phyloP scores from a whole-genome alignment of 2,797 vertebrate species.

The Neostethus bicornis region DNA sequence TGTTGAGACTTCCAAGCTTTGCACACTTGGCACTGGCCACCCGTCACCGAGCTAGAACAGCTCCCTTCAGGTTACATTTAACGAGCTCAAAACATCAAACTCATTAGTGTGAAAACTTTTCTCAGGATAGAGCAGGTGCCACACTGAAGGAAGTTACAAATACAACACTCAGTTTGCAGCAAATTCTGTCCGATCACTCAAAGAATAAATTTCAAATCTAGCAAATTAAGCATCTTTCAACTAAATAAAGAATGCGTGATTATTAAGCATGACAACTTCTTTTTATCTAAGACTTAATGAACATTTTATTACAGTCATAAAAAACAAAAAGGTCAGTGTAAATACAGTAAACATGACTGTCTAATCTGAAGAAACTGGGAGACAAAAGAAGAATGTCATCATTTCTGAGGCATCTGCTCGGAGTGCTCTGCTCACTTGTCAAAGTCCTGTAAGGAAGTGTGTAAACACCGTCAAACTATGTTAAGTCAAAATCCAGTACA shows the following conservation, averaged over 20 bases:
- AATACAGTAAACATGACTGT: conserved; percentile 42
- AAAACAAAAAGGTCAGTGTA: conserved; percentile 30
- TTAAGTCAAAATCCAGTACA: conserved; percentile 62
- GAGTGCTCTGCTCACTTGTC: conserved; percentile 59
- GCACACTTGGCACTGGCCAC: conserved; percentile 75
- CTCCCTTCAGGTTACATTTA: conserved; percentile 83
- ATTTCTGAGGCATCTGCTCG: conserved; percentile 57
- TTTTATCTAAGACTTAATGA: conserved; percentile 10
- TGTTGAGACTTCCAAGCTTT: conserved; percentile 72
- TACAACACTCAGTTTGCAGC: conserved; percentile 8
- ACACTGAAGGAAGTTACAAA: conserved; percentile 42
- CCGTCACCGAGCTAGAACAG: conserved; percentile 77
- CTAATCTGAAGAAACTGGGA: conserved; percentile 52
- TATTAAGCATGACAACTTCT: conserved; percentile 8
- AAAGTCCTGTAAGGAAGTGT: conserved; percentile 60
- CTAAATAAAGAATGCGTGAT: conserved; percentile 18
- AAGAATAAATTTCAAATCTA: conserved; percentile 6
- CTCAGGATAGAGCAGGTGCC: conserved; percentile 61
- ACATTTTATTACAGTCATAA: conserved; percentile 13
- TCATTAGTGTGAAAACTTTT: conserved; percentile 81
- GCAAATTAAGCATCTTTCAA: conserved; percentile 11
- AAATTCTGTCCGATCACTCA: conserved; percentile 4
- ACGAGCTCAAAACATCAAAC: conserved; percentile 83
- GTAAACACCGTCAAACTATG: conserved; percentile 69
- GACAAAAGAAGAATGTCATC: conserved; percentile 57